Percentiles rank a stretch among this genome's conserved stretches.
Conservation (phyloP, 2,888 invertebrate genomes). For the Nemapogon koenigi region DNA sequence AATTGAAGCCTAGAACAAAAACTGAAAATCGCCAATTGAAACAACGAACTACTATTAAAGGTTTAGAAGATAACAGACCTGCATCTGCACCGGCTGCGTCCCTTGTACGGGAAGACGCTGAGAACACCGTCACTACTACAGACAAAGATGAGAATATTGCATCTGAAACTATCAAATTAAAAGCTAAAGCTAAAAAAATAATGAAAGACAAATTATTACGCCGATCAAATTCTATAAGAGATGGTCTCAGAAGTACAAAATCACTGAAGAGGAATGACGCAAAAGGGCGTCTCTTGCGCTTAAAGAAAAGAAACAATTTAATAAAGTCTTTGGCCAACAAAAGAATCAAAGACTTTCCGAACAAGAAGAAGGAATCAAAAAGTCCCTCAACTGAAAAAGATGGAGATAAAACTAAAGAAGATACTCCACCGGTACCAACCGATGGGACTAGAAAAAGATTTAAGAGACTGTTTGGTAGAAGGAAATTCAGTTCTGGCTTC, state of each 20-base stretch:
- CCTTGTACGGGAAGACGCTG: constrained; percentile 51
- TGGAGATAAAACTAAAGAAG: constrained; percentile 39
- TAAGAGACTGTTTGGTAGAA: constrained; percentile 70
- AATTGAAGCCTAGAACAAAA: constrained; percentile 73
- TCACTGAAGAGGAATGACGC: constrained; percentile 52
- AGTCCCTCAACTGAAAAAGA: constrained; percentile 41
- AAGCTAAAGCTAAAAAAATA: constrained; percentile 46
- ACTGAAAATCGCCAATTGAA: constrained; percentile 75
- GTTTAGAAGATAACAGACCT: constrained; percentile 75
- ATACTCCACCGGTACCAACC: constrained; percentile 26
- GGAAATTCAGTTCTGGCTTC: constrained; percentile 84
- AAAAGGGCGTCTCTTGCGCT: constrained; percentile 45
- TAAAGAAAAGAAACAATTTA: constrained; percentile 55
- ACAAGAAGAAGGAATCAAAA: constrained; percentile 33
- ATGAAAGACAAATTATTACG: constrained; percentile 45
- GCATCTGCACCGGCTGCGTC: constrained; percentile 81
- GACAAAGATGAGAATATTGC: constrained; percentile 36
- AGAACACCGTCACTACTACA: constrained; percentile 29
- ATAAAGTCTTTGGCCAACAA: constrained; percentile 48
- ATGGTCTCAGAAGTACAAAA: constrained; percentile 53
- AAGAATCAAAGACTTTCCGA: constrained; percentile 39
- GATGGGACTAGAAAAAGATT: constrained; percentile 60
- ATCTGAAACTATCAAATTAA: constrained; percentile 33
- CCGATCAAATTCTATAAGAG: constrained; percentile 49
- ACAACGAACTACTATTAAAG: constrained; percentile 79